Evolutionary conservation across 2,888 invertebrate species (phyloP).

Genomic region (Epinotia ramella): DNA sequence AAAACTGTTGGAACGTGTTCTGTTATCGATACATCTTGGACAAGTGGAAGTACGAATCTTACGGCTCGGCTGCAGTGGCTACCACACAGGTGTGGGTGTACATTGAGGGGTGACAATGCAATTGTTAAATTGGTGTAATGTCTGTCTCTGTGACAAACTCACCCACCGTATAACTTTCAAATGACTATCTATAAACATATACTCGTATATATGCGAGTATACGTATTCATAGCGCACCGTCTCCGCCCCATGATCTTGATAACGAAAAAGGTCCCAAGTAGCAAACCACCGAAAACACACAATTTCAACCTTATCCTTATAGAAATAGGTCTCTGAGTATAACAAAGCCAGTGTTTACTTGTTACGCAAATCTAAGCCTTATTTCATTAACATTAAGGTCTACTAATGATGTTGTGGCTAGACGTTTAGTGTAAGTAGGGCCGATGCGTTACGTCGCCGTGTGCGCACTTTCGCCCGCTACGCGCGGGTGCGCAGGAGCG

Average conservation of each 20-base stretch:
- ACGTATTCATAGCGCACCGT: constrained; percentile 19
- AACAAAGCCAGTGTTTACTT: too few relatives aligned
- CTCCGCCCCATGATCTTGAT: not conserved
- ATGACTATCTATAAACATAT: not conserved
- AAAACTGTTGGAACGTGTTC: too few relatives aligned
- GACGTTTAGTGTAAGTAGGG: constrained; percentile 20
- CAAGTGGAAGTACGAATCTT: too few relatives aligned
- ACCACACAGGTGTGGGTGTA: too few relatives aligned
- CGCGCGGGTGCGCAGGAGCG: constrained; percentile 24
- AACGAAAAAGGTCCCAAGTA: not conserved
- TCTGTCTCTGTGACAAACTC: not conserved
- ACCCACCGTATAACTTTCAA: constrained; percentile 15
- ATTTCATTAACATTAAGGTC: not conserved
- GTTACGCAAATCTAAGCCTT: not conserved
- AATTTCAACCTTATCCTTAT: not conserved
- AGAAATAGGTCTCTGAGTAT: too few relatives aligned
- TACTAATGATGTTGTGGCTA: not conserved
- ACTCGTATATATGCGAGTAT: not conserved
- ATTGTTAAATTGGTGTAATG: too few relatives aligned
- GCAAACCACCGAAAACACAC: not conserved
- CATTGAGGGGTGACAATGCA: too few relatives aligned
- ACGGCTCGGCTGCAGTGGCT: too few relatives aligned
- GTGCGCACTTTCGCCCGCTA: constrained; percentile 42
- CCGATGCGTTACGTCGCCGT: constrained; percentile 15
- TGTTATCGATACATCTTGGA: too few relatives aligned